phyloP scores from a whole-genome alignment of 2,797 vertebrate species.

The Borostomias antarcticus region DNA sequence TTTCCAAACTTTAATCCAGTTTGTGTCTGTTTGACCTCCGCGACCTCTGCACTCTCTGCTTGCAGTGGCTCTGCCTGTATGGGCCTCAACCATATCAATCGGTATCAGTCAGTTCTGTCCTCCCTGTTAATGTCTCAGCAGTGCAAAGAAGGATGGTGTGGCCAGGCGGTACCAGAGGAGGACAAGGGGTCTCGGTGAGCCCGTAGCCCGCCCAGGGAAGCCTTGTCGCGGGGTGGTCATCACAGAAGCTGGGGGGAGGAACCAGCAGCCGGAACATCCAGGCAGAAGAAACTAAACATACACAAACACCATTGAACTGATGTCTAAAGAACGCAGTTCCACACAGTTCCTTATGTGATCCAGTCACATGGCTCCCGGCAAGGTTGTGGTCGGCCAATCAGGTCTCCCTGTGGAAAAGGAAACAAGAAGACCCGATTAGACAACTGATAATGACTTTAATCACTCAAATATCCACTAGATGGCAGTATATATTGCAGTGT shows the following conservation, averaged over 20 bases:
- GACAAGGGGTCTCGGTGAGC: slow-evolving; percentile 62
- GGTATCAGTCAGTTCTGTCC: slow-evolving; percentile 21
- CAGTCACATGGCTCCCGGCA: slow-evolving; percentile 82
- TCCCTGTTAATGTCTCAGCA: slow-evolving; percentile 35
- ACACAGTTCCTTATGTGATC: slow-evolving; percentile 82
- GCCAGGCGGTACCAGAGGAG: slow-evolving; percentile 14
- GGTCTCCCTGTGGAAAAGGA: slow-evolving; percentile 65
- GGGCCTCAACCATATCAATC: background rate
- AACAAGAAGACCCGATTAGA: no score
- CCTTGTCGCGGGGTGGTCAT: slow-evolving; percentile 43
- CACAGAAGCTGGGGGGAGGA: slow-evolving; percentile 45
- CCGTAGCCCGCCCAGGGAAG: slow-evolving; percentile 30
- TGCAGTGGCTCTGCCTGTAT: slow-evolving; percentile 1
- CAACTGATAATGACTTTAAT: no score
- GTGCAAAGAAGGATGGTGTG: slow-evolving; percentile 28
- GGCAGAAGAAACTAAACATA: slow-evolving; percentile 75
- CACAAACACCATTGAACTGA: slow-evolving; percentile 91
- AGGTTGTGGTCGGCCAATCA: slow-evolving; percentile 73
- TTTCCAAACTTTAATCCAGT: slow-evolving; percentile 30
- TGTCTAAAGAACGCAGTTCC: slow-evolving; percentile 81
- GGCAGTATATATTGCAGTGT: slow-evolving; percentile 31
- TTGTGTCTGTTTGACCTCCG: slow-evolving; percentile 14
- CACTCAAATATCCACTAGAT: slow-evolving; percentile 56
- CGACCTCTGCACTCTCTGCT: slow-evolving; percentile 2
- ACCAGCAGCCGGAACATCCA: slow-evolving; percentile 65